Conservation (phyloP, 2,888 invertebrate genomes). For the Parelbella ahira region DNA sequence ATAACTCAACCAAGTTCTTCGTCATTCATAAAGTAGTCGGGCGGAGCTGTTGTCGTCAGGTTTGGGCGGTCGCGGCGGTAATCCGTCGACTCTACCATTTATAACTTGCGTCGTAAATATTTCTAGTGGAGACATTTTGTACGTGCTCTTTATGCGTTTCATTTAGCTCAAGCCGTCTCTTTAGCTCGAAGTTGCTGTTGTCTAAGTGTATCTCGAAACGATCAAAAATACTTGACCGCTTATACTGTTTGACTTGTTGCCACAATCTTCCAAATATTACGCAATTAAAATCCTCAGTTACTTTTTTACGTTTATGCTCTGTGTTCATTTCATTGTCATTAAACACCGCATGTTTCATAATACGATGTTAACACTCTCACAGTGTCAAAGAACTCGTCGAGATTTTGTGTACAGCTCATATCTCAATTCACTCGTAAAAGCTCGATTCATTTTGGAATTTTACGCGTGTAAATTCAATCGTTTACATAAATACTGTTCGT, state of each 20-base stretch:
- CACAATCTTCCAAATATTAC: too few relatives aligned
- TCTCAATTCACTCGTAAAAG: conserved; percentile 19
- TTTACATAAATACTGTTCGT: conserved; percentile 16
- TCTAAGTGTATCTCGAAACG: too few relatives aligned
- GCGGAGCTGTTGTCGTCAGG: conserved; percentile 40
- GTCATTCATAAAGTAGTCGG: conserved; percentile 47
- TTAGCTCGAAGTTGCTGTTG: too few relatives aligned
- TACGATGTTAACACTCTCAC: conserved; percentile 19
- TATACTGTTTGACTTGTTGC: too few relatives aligned
- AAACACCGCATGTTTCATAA: conserved; percentile 10
- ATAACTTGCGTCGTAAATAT: conserved; percentile 41
- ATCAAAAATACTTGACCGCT: too few relatives aligned
- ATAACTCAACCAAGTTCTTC: conserved; percentile 45
- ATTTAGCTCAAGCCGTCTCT: too few relatives aligned
- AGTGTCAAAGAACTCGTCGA: conserved; percentile 21
- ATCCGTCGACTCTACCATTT: conserved; percentile 37
- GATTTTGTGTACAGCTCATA: conserved; percentile 12
- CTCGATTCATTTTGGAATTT: conserved; percentile 16
- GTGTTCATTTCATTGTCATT: conserved; percentile 12
- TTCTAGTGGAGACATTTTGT: conserved; percentile 22
- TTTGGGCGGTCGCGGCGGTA: conserved; percentile 29
- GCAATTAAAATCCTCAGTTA: too few relatives aligned
- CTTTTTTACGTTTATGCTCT: conserved; percentile 11
- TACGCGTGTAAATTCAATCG: conserved; percentile 21
- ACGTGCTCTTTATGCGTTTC: not conserved